These are phyloP conservation scores for Hirtodrosophila confusa DNA, from an alignment of 2,888 invertebrate species.

Conservation along the genomic window DNA sequence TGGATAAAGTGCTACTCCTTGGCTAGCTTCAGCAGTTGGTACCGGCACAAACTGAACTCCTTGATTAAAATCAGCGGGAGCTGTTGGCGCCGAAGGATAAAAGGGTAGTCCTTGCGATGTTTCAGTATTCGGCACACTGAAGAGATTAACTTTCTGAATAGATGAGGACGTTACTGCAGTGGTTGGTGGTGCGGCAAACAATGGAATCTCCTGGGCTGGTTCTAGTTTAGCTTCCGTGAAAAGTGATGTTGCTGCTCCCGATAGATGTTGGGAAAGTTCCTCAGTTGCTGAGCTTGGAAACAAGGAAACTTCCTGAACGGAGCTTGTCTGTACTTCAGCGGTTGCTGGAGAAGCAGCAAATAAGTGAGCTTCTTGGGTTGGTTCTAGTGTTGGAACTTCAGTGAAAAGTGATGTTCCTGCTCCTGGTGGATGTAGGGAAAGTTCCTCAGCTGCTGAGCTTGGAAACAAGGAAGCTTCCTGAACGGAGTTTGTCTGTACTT, in stretches of 20 bases:
- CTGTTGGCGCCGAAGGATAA: constrained; percentile 8
- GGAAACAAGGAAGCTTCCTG: constrained; percentile 6
- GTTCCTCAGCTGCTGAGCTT: background rate
- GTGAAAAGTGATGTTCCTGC: constrained; percentile 14
- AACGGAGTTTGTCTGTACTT: background rate
- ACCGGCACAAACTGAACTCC: constrained; percentile 57
- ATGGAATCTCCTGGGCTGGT: background rate
- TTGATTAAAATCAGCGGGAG: constrained; percentile 4
- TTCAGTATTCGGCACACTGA: no score
- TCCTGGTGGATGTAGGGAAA: background rate
- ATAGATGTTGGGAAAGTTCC: background rate
- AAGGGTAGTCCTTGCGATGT: background rate
- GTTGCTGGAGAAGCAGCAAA: constrained; percentile 11
- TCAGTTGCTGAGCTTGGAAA: constrained; percentile 1
- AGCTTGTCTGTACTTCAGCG: background rate
- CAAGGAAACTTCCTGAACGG: constrained; percentile 3
- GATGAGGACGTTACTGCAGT: background rate
- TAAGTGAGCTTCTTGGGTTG: background rate
- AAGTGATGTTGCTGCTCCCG: constrained; percentile 5
- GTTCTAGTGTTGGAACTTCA: background rate
- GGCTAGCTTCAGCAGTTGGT: constrained; percentile 24
- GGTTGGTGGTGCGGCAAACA: background rate
- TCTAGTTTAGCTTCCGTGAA: constrained; percentile 10
- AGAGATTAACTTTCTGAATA: background rate
- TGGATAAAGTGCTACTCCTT: constrained; percentile 40